Conservation (phyloP, 2,113 vertebrate genomes). For the Sterrhoptilus dennistouni region DNA sequence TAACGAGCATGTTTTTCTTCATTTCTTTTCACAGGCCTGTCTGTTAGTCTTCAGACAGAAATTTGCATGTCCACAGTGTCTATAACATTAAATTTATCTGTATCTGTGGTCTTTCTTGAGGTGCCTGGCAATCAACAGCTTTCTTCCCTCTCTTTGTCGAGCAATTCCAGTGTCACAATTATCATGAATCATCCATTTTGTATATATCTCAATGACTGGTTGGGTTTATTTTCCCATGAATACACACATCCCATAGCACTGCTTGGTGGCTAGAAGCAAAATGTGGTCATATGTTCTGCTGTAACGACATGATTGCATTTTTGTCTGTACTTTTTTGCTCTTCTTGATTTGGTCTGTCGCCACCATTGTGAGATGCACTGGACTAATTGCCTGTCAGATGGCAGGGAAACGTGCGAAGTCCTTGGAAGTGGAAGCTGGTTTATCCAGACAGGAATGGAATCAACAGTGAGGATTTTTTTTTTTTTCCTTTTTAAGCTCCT, state of each 20-base stretch:
- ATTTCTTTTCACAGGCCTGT: not conserved
- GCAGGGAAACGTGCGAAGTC: slow-evolving; percentile 3
- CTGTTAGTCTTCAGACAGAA: not conserved
- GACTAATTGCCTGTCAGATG: slow-evolving; percentile 9
- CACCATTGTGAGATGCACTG: slow-evolving; percentile 23
- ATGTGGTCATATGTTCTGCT: slow-evolving; percentile 7
- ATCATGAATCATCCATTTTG: slow-evolving; percentile 51
- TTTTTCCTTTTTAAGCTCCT: not conserved
- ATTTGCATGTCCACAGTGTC: slow-evolving; percentile 11
- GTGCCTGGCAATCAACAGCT: slow-evolving; percentile 38
- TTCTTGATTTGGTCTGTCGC: not conserved
- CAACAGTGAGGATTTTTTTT: not conserved
- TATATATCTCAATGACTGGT: slow-evolving; percentile 1
- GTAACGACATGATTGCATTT: slow-evolving; percentile 18
- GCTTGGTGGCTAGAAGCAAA: slow-evolving; percentile 33
- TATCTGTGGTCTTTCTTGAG: slow-evolving; percentile 32
- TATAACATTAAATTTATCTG: slow-evolving; percentile 2
- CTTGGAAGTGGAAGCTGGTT: not conserved
- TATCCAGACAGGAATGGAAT: not conserved
- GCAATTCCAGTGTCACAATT: slow-evolving; percentile 12
- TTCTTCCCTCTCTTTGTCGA: slow-evolving; percentile 9
- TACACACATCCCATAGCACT: not conserved
- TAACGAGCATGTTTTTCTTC: not conserved
- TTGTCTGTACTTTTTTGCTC: not conserved
- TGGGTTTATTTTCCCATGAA: slow-evolving; percentile 41